These are phyloP conservation scores for Drosophila jambulina DNA, from an alignment of 1,140 invertebrate genomes.

Conservation along the genomic window DNA sequence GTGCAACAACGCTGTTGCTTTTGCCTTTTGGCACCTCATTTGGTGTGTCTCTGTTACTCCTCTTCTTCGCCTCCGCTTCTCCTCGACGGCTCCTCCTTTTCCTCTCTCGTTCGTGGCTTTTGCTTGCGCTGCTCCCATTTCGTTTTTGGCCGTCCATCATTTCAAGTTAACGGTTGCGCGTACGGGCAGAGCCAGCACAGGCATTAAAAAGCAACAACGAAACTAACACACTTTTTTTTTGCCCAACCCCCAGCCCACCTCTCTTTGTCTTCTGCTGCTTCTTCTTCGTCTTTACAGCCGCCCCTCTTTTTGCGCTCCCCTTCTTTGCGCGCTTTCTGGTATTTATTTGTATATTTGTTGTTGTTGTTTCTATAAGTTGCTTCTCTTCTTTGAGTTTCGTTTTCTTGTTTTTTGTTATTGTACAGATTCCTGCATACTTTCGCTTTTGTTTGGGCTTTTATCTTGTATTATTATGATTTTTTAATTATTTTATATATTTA, in stretches of 20 bases:
- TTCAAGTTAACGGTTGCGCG: slow-evolving; percentile 74
- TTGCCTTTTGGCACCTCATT: slow-evolving; percentile 50
- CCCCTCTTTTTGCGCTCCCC: slow-evolving; percentile 15
- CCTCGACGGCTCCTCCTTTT: not conserved
- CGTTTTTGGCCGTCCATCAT: slow-evolving; percentile 51
- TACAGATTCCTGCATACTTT: slow-evolving; percentile 76
- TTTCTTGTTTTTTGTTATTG: slow-evolving; percentile 46
- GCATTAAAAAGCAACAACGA: slow-evolving; percentile 63
- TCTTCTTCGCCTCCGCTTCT: not conserved
- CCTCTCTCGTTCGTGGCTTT: slow-evolving; percentile 17
- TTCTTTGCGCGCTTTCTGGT: slow-evolving; percentile 58
- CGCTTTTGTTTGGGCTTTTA: slow-evolving; percentile 68
- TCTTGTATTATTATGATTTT: slow-evolving; percentile 12
- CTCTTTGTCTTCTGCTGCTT: not conserved
- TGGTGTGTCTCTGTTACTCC: slow-evolving; percentile 25
- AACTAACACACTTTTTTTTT: slow-evolving; percentile 68
- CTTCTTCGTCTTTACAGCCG: not conserved
- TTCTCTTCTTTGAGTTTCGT: slow-evolving; percentile 54
- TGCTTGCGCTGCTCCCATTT: slow-evolving; percentile 59
- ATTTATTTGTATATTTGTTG: slow-evolving; percentile 50
- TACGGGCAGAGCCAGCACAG: slow-evolving; percentile 43
- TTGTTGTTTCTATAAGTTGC: slow-evolving; percentile 70
- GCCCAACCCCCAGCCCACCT: not conserved
- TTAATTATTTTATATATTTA: not conserved
- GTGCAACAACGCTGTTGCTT: slow-evolving; percentile 42